These are phyloP conservation scores for Diachrysia chrysitis DNA, from an alignment of 2,888 invertebrate genomes.

Conservation along the genomic window DNA sequence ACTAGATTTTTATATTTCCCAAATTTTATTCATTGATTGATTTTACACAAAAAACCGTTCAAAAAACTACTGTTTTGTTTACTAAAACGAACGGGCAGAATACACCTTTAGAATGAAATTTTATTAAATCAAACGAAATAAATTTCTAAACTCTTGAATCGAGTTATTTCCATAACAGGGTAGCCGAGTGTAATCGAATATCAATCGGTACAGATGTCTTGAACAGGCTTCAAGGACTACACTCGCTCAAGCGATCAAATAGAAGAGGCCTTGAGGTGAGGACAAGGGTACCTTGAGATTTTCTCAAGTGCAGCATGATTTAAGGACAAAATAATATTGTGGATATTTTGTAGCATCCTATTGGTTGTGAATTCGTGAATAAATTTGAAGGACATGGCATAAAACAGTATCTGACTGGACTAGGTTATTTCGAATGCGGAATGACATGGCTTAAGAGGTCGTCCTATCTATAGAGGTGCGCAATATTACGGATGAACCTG, in stretches of 20 bases:
- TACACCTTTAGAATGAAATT: neutral
- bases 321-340: neutral
- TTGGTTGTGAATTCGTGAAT: neutral
- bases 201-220: slow-evolving; percentile 42
- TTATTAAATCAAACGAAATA: neutral
- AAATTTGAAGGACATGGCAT: neutral
- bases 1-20: too few relatives aligned
- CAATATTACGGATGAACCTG: too few relatives aligned
- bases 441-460: too few relatives aligned
- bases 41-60: too few relatives aligned
- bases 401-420: neutral
- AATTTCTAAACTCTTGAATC: slow-evolving; percentile 17
- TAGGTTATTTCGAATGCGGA: too few relatives aligned
- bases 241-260: slow-evolving; percentile 21
- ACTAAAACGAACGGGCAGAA: neutral
- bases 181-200: slow-evolving; percentile 14
- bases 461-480: too few relatives aligned
- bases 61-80: too few relatives aligned
- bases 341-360: neutral
- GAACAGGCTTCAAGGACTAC: slow-evolving; percentile 27
- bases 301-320: neutral
- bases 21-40: too few relatives aligned
- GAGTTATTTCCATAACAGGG: slow-evolving; percentile 20
- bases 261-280: slow-evolving; percentile 38
- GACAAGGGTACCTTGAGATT: slow-evolving; percentile 36